Base-by-base conservation (phyloP, 2,888 invertebrate genomes). In the Leucoma salicis region DNA sequence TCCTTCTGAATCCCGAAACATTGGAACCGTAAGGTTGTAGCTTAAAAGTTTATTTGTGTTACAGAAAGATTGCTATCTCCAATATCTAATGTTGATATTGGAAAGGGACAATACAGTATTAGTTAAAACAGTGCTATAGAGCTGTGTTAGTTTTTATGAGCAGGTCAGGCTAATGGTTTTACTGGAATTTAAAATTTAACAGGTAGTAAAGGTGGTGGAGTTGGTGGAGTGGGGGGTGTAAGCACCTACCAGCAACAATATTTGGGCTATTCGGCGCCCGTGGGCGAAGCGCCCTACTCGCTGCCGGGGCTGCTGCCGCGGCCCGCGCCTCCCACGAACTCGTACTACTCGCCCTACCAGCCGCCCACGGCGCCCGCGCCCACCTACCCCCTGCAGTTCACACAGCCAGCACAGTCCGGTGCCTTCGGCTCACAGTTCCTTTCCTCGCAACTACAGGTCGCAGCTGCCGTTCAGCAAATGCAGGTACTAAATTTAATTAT, bases 361-460 rank as follows among this genome's bases (percentile, higher is more conserved):
- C 84, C 81, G 54, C 78, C 82, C 12, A 54, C 78, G 14, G 92
- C 92, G 39, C 92, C 92, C 14, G 92, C 92, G 43, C 91, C 92
- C 46, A 91, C 91, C 5, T 92, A 92, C 62, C 92, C 91, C 49
- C 82, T 90, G 57, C 93, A 93, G 73, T 93, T 91, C 76, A 91
- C 92, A 42, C 92, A 92, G 63, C 92, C 90, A 1, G 90, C 91
- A 47, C 82, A 91, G 63, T 90, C 90, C 8, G 84, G 80, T 48
- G 88, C 91, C 7, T 88, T 86, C 63, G 74, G 79, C 52, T 86
- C 87, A 40, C 88, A 87, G 70, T 87, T 83, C 67, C 74, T 88
- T 13, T 85, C 87, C 0, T 82, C 85, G 47, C 88, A 87, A 56
- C 74, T 88, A 43, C 88, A 88, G 48, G 87, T 87, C 13, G 88